Evolutionary conservation across 2,888 invertebrate species (phyloP), one percentile per base, ranked within the genome.

Genomic region (Lasioglossum zephyrum): DNA sequence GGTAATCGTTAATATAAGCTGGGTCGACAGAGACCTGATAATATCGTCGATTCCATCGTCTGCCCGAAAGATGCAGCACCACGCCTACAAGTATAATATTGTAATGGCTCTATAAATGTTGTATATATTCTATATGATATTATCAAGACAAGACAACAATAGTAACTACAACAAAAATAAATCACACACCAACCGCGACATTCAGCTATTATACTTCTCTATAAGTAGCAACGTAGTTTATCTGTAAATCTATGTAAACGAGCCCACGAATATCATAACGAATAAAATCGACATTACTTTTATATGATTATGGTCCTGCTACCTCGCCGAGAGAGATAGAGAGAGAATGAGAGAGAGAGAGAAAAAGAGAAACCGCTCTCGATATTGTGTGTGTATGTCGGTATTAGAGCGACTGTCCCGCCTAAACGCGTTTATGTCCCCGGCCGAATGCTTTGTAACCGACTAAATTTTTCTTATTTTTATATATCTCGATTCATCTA

Each of bases 171-270:
- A 85, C 72, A 70, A 85, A 92, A 31, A 31, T 63, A 6, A 63
- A 63, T 31, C 63, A 92, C 91, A 91, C 90, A 91, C 91, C 89
- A 91, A 92, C 90, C 31, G 90, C 63, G 90, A 92, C 92, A 93
- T 93, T 93, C 91, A 93, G 92, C 86, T 92, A 92, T 88, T 85
- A 90, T 92, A 92, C 90, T 89, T 87, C 79, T 70, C 69, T 75
- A 77, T 93, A 92, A 92, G 90, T 93, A 93, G 92, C 92, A 91
- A 92, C 91, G 92, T 93, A 93, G 92, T 91, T 63, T 93, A 93
- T 94, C 91, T 94, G 94, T 94, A 94, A 93, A 93, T 94, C 93
- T 93, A 94, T 94, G 94, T 94, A 94, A 93, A 94, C 94, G 93
- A 93, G 91, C 86, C 92, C 92, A 92, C 92, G 91, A 93, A 90